Evolutionary conservation across 2,113 vertebrate species (phyloP), one percentile per base, ranked within the genome.

Genomic region (Pyxicephalus adspersus): DNA sequence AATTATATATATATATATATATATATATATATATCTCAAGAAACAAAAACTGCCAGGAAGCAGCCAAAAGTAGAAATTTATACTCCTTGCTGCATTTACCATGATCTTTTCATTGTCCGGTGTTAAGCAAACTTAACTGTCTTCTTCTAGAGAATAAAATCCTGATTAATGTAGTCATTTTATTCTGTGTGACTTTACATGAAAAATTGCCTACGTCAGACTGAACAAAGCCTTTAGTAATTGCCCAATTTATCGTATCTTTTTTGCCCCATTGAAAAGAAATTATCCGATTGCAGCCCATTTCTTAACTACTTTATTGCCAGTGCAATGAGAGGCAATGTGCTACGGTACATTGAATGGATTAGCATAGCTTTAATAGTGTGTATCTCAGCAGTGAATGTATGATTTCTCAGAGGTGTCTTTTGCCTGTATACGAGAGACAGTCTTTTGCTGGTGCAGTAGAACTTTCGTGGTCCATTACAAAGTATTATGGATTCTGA

Each of bases 291-390:
- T 57, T 3, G 52, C 45, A 66, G 50, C 51, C 51, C 7, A 54
- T 31, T 29, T 26, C 61, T 67, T 66, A 66, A 66, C 28, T 55
- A 51, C 63, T n/a, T 77, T 54, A 55, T 57, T 77, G 61, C 25
- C 74, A 7, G 23, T 54, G 45, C 63, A 65, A 77, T 66, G 23
- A 76, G 31, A 73, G 29, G 73, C 58, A 50, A 63, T 63, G 58
- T 60, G 72, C 72, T 50, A 20, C 58, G 73, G 34, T 63, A 58
- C 71, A 60, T 74, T 74, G 55, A 64, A 76, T 51, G 73, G 73
- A 45, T 76, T 63, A 63, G 58, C 73, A 76, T 74, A 60, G 55
- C 31, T 63, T 45, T 76, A 76, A 76, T 75, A 38, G 58, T 76
- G 73, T 76, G 58, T 20, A 63, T 61, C 55, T 58, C 71, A 25